Base-by-base conservation (phyloP, 2,888 invertebrate genomes). In the Cephus sareptanus region DNA sequence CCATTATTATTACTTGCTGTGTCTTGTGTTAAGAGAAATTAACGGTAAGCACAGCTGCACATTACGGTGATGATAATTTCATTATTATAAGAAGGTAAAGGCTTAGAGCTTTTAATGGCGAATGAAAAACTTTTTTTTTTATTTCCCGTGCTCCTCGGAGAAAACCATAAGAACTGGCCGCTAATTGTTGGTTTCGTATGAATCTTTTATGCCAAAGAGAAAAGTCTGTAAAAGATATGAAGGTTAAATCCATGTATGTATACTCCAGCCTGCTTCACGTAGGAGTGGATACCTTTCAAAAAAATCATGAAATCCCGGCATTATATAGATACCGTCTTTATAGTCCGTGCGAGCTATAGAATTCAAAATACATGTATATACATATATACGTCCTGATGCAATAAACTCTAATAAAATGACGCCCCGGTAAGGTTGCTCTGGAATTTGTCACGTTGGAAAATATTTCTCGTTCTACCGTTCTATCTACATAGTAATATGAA, bases 171-270 rank as follows among this genome's bases (percentile, higher is more conserved):
- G 9, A 56, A 23, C 56, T 23, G 9, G 68, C 9, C 9, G 73
- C 77, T 82, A 82, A 82, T 82, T 82, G 77, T 77, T 73, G 75
- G 78, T 78, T 75, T 77, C 77, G 34, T 69, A 37, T 81, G 80
- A 76, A 83, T 79, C 79, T 84, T 83, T 82, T 75, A 80, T 70
- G 69, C 2, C 33, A 30, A 34, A 3, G 11, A 13, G 12, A 71
- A 71, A 34, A 23, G 23, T 30, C 71, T 11, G 1, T 23, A 34
- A 12, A 3, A 31, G 71, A 13, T 31, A 11, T 3, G 30, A 71
- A 30, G 3, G 56, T 56, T 23, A 6, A 56, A 56, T 56, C 23
- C 23, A 15, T 56, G 1, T 23, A 56, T 56, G 23, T 23, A 56
- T 56, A 23, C 56, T 2, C 23, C 0, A 56, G 9, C 9, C 9